A percentile compares a stretch with the other conserved stretches of the same genome.
Conservation (phyloP, 2,113 vertebrate species). For the Craseonycteris thonglongyai region DNA sequence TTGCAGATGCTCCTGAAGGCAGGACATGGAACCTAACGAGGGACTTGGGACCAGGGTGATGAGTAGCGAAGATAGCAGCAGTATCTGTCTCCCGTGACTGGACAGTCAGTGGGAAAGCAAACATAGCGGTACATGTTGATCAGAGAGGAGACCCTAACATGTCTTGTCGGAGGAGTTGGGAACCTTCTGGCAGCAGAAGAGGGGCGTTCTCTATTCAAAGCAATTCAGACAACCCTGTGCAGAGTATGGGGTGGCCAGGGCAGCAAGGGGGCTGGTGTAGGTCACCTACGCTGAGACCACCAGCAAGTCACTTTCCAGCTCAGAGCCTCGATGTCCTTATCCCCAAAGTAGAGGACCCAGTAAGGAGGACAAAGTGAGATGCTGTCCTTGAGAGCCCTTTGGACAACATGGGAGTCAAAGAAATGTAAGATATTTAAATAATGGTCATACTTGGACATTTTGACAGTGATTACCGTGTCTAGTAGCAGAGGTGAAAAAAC, state of each 20-base stretch:
- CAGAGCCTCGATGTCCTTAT: background rate
- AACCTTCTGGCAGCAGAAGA: background rate
- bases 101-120: background rate
- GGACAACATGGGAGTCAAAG: background rate
- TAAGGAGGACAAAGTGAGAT: background rate
- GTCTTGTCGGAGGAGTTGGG: background rate
- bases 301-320: background rate
- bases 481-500: background rate
- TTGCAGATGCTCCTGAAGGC: background rate
- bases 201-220: background rate
- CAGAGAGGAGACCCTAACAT: background rate
- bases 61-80: fast-evolving
- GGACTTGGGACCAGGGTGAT: background rate
- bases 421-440: background rate
- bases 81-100: too few relatives aligned
- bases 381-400: background rate
- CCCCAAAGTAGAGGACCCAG: background rate
- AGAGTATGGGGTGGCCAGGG: background rate
- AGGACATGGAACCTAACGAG: background rate
- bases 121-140: background rate
- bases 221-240: background rate
- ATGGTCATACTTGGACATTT: background rate
- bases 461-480: background rate
- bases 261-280: background rate
- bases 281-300: background rate